Conservation (phyloP, 2,797 vertebrate genomes). For the Miichthys miiuy region DNA sequence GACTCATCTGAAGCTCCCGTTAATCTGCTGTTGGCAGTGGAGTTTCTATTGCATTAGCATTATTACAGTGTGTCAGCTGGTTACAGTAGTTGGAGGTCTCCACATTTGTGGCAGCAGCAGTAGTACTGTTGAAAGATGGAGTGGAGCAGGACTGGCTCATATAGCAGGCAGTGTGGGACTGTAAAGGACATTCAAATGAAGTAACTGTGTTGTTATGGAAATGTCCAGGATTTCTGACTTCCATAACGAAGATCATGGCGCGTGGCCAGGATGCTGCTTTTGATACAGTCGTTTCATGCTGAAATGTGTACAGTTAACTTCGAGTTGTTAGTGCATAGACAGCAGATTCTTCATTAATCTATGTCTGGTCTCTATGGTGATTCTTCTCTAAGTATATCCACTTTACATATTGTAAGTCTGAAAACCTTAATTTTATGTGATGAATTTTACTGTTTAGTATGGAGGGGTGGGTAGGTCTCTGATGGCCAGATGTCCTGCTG, state of each 20-base stretch:
- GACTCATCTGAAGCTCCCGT: constrained; percentile 47
- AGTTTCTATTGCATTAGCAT: constrained; percentile 52
- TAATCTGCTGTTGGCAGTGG: constrained; percentile 63
- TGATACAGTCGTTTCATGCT: neutral
- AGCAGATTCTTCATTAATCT: neutral
- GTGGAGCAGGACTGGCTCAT: constrained; percentile 12
- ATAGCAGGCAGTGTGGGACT: constrained; percentile 12
- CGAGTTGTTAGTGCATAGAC: neutral
- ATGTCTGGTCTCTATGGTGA: neutral
- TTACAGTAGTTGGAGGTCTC: constrained; percentile 25
- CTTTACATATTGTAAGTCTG: neutral
- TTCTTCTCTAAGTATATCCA: neutral
- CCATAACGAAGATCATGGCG: constrained; percentile 21
- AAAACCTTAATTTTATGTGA: neutral
- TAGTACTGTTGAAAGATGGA: constrained; percentile 4
- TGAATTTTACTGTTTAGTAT: neutral
- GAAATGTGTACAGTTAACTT: neutral
- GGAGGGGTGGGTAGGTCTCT: neutral
- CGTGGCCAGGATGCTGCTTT: constrained; percentile 2
- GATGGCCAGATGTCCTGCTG: constrained; percentile 22
- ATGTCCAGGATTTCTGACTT: constrained; percentile 35
- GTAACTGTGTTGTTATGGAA: constrained; percentile 33
- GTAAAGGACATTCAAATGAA: constrained; percentile 28
- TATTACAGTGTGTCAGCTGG: constrained; percentile 46
- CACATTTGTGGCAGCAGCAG: constrained; percentile 12